Evolutionary conservation across 2,888 invertebrate genomes (phyloP), one percentile per base, ranked within the genome.

Genomic region (Teinopalpus imperialis): DNA sequence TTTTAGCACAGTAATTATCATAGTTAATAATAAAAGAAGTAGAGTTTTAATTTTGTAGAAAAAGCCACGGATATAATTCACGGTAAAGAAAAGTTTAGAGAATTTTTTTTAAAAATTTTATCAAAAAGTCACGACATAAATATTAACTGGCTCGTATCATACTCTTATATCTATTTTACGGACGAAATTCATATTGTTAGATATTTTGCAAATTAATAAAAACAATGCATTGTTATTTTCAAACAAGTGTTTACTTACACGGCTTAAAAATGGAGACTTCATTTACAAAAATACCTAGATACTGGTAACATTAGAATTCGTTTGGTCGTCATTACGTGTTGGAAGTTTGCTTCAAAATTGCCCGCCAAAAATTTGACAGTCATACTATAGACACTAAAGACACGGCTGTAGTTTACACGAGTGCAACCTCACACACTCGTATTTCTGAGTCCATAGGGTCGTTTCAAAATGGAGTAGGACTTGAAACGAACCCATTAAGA

Each of bases 401-500:
- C 39, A 32, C 44, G 10, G 8, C 3, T 20, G 20, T 32, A 10
- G 26, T 12, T 23, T 8, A 21, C 32, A 43, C 5, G 3, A 9
- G 44, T 24, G 31, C 46, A n/a, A n/a, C 39, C 48, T 29, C 34
- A 48, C 47, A 51, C 26, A 23, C 13, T 29, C 40, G 26, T 12
- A 18, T 43, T 52, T 39, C 34, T 47, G 49, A 51, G 53, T 56
- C 59, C 69, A 65, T 55, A 63, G 67, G 69, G 59, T 57, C 51
- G 59, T 55, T 64, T 75, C 60, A 78, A 63, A 70, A 78, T 60
- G 69, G 68, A 66, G 69, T 64, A 49, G 70, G 69, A 63, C 65
- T 70, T 41, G 73, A 67, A 46, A 73, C 72, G 62, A 69, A 73
- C 74, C 78, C 80, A 73, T 64, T 65, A 20, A 75, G 71, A 45